These are phyloP conservation scores for Protobothrops flavoviridis DNA, from an alignment of 2,113 vertebrate species.

Conservation along the genomic window DNA sequence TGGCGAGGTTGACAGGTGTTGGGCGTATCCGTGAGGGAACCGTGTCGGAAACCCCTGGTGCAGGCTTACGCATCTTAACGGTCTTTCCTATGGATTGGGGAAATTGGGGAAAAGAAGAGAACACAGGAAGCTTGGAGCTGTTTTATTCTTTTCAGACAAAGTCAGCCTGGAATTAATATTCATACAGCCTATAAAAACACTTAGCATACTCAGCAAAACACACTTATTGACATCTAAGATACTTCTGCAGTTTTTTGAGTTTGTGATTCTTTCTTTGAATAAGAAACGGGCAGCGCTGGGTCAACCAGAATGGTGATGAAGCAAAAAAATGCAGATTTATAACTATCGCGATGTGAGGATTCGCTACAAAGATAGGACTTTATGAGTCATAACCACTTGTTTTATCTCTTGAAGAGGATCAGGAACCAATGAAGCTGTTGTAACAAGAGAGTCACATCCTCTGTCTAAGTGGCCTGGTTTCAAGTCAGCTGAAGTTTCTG, in stretches of 20 bases:
- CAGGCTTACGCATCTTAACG: slow-evolving; percentile 91
- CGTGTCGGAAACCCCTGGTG: slow-evolving; percentile 78
- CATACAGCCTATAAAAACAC: neutral
- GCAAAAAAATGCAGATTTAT: neutral
- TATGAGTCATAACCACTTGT: neutral
- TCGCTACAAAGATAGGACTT: neutral
- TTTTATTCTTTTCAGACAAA: neutral
- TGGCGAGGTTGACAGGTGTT: slow-evolving; percentile 89
- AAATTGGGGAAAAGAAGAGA: rapidly evolving
- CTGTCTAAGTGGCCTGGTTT: neutral
- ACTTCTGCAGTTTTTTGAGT: neutral
- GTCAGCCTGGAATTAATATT: neutral
- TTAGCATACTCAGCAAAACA: neutral
- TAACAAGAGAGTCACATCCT: neutral
- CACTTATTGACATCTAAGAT: neutral
- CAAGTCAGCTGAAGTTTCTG: neutral
- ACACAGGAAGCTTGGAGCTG: neutral
- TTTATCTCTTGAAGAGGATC: neutral
- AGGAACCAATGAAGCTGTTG: neutral
- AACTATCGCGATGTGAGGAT: neutral
- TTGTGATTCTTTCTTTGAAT: neutral
- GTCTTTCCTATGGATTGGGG: slow-evolving; percentile 79
- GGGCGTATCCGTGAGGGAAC: slow-evolving; percentile 86
- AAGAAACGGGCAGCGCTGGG: neutral
- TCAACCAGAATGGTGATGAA: neutral